Base-by-base conservation (phyloP, 2,888 invertebrate genomes). In the Caenorhabditis panamensis region DNA sequence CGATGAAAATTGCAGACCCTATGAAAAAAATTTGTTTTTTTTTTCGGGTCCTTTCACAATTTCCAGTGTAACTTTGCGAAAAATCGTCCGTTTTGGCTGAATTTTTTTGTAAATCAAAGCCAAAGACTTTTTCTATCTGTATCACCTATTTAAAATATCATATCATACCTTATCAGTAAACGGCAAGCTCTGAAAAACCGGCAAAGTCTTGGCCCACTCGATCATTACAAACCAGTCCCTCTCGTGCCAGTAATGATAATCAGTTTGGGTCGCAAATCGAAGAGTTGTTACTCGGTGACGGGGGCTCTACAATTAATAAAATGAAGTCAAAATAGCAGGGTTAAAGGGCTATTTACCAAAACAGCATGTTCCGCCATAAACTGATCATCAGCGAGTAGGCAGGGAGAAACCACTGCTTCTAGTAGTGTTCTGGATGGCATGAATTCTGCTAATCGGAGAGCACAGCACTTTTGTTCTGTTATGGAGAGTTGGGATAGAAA, bases 141-240 rank as follows among this genome's bases (percentile, higher is more conserved):
- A 36, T 47, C 5, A 5, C 47, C 5, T 9, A 16, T 54, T 31
- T n/a, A 59, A 41, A 28, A 18, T n/a, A n/a, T n/a, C n/a, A n/a
- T n/a, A n/a, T n/a, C n/a, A n/a, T n/a, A 89, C 89, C 73, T 89
- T 89, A 73, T 90, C 89, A 26, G 66, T 24, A 49, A 88, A 79
- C 8, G 82, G 73, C 13, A 90, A 71, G 8, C 56, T 47, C 49
- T 86, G 82, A 59, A 89, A 90, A 31, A 85, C 88, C 1, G 86
- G 85, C 11, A 90, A 81, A 13, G 88, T 90, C 79, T 90, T 90
- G 8, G 90, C 89, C 90, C 90, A 90, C 64, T 90, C 90, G 62
- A 90, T 89, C 90, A 90, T 90, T 18, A 90, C 86, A 54, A 86
- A 82, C 86, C 86, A 86, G 62, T 86, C 86, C 31, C 89, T 49